Evolutionary conservation across 2,888 invertebrate species (phyloP), one percentile per base, ranked within the genome.

Genomic region (Phaonia tiefii): DNA sequence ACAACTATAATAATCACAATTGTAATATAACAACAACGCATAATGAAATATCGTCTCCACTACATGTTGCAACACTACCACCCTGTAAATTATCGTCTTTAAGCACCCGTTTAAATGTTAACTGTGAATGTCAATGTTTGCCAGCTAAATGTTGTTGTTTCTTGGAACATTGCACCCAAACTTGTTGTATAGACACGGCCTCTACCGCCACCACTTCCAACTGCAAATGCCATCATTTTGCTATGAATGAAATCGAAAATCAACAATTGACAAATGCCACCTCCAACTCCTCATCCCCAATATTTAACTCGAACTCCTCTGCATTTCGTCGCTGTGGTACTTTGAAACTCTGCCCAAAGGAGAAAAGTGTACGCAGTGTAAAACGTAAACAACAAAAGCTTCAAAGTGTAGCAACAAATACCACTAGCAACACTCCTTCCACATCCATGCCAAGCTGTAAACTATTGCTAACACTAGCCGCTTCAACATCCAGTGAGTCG

Each of bases 121-220:
- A 85, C 74, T 89, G 89, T 82, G 88, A 88, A 71, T 89, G 88
- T 84, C 88, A 87, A 15, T 88, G 87, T 84, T 87, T 87, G 78
- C 83, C 63, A 71, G 31, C 72, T 69, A 75, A 72, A 37, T 75
- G 69, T 78, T 75, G 75, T 69, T 56, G 42, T n/a, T 51, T 51
- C 54, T 2, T 56, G 22, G 49, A 65, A 67, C 63, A 26, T 31
- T 75, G 78, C 65, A 69, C 74, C 1, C 65, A 58, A 49, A 44
- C 58, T 58, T n/a, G 51, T 17, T 75, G 75, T 78, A 58, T 65
- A 69, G 67, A 69, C 58, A 60, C 51, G 20, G 8, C 31, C n/a
- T n/a, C n/a, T 1, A 22, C 2, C 63, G 70, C 2, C 44, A 81
- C 82, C 39, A 79, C 77, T 56, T 71, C 49, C 15, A 71, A n/a